Base-by-base conservation (phyloP, 2,888 invertebrate genomes). In the Orthosia gracilis region DNA sequence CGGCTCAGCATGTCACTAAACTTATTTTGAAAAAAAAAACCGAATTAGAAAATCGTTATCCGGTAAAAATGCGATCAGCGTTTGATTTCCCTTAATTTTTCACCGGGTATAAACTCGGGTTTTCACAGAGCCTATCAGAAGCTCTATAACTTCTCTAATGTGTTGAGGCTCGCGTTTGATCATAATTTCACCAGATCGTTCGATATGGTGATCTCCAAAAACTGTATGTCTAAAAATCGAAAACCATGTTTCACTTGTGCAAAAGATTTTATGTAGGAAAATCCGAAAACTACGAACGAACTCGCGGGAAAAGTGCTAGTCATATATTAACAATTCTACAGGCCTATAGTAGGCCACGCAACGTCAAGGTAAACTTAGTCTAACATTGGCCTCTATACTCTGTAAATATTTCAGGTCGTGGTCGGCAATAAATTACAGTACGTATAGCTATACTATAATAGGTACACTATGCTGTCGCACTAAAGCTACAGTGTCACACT, bases 301-400 rank as follows among this genome's bases (percentile, higher is more conserved):
- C 18, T 18, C 12, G 21, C 26, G 1, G 21, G 26, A 4, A 11
- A 15, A 26, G 9, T 21, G 26, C 15, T 45, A 54, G 64, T 47
- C 45, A 45, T 50, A 68, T 62, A 64, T 64, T 18, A 66, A 55
- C 50, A 17, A 55, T 65, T 65, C 57, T 54, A 21, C 47, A 76
- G n/a, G 58, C 15, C 23, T 63, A 49, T 69, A 63, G 49, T 70
- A 66, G 63, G 66, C 45, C 64, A 73, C 78, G 63, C 61, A 58
- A 75, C 73, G 58, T 73, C 78, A 84, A 81, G 67, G 75, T 73
- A 69, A 72, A 58, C 63, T 61, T 70, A 55, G 21, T 73, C 73
- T 81, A 86, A 84, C 84, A 85, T 85, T 86, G 78, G 85, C 82
- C 85, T 84, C 68, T 63, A 84, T 81, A 65, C n/a, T 75, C 58